Evolutionary conservation across 2,888 invertebrate genomes (phyloP), one percentile per base, ranked within the genome.

Genomic region (Antheraea yamamai): DNA sequence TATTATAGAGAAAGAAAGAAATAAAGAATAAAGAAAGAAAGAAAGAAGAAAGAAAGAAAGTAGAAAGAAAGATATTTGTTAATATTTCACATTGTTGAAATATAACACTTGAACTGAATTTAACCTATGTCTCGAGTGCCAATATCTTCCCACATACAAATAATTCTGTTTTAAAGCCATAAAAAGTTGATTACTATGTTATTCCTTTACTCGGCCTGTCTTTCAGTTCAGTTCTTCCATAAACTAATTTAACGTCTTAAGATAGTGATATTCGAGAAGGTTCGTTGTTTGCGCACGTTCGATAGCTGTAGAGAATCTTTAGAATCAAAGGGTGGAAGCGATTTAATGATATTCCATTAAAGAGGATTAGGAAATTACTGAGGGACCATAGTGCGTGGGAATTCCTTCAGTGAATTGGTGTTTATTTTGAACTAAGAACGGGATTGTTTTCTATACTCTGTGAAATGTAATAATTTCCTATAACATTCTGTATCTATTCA

Each of bases 201-300:
- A 70, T 68, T 75, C 75, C 81, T 58, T 77, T 80, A 58, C 77
- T 76, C 78, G 79, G 72, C 66, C 61, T 72, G 61, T 70, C 74
- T 76, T 77, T 68, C 74, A 80, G 76, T n/a, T n/a, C n/a, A 80
- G 81, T 82, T 82, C 80, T 80, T 79, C 78, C 79, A 81, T 82
- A 85, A 85, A 87, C 85, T 85, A 86, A 86, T 85, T 84, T 81
- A 81, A 75, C 79, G 78, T 77, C 83, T 79, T 73, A 77, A 77
- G 73, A 73, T 72, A 73, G 61, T 68, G 79, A 76, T 76, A 73
- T 73, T 78, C 73, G 74, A 75, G 76, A 80, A 73, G 77, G 78
- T 64, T 70, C 72, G 47, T 75, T 77, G 77, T 77, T 74, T 75
- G 66, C 75, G 52, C 73, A 75, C 51, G 76, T 77, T 75, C 80